Conservation (phyloP, 2,888 invertebrate genomes). For the Cataglyphis cursor region DNA sequence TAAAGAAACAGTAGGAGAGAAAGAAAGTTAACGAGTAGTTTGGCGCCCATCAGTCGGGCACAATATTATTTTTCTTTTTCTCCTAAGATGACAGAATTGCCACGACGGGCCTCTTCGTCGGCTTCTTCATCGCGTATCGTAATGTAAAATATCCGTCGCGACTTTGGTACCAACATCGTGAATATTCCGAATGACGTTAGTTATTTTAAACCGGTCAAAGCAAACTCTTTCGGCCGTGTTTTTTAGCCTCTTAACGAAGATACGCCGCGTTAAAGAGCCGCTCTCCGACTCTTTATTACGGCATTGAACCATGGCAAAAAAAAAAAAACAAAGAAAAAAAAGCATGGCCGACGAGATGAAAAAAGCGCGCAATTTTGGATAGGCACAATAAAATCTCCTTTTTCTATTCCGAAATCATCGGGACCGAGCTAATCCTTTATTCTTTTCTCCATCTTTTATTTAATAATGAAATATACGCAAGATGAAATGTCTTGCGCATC, state of each 20-base stretch:
- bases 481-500: neutral
- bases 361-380: neutral
- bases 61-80: slow-evolving; percentile 57
- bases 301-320: slow-evolving; percentile 80
- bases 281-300: slow-evolving; percentile 48
- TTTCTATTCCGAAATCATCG: neutral
- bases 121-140: slow-evolving; percentile 39
- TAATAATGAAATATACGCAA: neutral
- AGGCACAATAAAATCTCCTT: neutral
- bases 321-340: slow-evolving; percentile 60
- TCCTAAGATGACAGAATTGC: slow-evolving; percentile 38
- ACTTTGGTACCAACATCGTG: slow-evolving; percentile 77
- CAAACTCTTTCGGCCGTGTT: slow-evolving; percentile 79
- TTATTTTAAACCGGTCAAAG: slow-evolving; percentile 84
- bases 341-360: neutral
- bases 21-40: slow-evolving; percentile 74
- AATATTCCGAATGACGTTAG: slow-evolving; percentile 81
- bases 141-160: slow-evolving; percentile 34
- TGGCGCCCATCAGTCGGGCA: slow-evolving; percentile 74
- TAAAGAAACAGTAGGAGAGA: slow-evolving; percentile 26
- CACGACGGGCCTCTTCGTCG: neutral
- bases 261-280: slow-evolving; percentile 79
- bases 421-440: neutral
- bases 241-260: slow-evolving; percentile 82
- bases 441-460: neutral